Evolutionary conservation across 2,797 vertebrate species (phyloP).

Genomic region (Notolepis coatsorum): DNA sequence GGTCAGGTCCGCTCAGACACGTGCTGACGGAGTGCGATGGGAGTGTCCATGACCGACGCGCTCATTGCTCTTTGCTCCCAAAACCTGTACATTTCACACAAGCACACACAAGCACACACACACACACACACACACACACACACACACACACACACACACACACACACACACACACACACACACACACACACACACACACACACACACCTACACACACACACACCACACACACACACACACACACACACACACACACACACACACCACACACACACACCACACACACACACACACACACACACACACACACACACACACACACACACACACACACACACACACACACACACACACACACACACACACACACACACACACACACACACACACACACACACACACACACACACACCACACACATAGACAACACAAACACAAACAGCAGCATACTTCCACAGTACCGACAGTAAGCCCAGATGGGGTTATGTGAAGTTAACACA

Average conservation of each 20-base stretch:
- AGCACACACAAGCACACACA: too few relatives aligned
- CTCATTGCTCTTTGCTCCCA: too few relatives aligned
- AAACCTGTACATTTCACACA: too few relatives aligned
- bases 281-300: constrained; percentile 9
- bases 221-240: too few relatives aligned
- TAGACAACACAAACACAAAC: constrained; percentile 8
- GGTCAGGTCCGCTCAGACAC: constrained; percentile 59
- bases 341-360: constrained; percentile 3
- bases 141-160: constrained; percentile 8
- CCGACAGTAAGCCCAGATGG: neutral
- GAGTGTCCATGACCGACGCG: constrained; percentile 6
- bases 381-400: constrained; percentile 14
- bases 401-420: too few relatives aligned
- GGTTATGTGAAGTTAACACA: neutral
- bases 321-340: constrained; percentile 12
- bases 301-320: constrained; percentile 2
- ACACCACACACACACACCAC: constrained; percentile 32
- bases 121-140: neutral
- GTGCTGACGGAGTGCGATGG: constrained; percentile 52
- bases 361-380: constrained; percentile 10
- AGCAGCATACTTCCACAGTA: neutral
- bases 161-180: constrained; percentile 9
- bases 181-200: constrained; percentile 1
- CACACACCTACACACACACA: too few relatives aligned
- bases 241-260: too few relatives aligned